Percentiles rank a stretch among this genome's conserved stretches.
Conservation (phyloP, 2,797 vertebrate genomes). For the Cossypha dichroa region DNA sequence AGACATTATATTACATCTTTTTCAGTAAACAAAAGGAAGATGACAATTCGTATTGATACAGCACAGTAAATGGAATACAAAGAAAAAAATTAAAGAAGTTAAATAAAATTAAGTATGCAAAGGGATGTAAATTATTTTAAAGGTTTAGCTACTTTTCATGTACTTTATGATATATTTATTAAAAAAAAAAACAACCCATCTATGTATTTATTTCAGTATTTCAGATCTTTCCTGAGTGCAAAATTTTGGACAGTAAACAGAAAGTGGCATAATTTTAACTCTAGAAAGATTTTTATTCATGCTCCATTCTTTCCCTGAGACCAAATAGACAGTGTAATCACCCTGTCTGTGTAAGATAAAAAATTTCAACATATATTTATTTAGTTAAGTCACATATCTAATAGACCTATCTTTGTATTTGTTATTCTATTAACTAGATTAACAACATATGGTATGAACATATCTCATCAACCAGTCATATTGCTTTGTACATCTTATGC, state of each 20-base stretch:
- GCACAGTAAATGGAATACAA: background rate
- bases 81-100: background rate
- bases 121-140: background rate
- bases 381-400: background rate
- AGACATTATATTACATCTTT: background rate
- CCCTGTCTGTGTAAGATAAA: background rate
- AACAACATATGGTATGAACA: conserved; percentile 16
- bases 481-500: background rate
- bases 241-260: background rate
- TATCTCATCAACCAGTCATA: conserved; percentile 41
- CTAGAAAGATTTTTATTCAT: background rate
- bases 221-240: background rate
- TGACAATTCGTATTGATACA: background rate
- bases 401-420: conserved; percentile 37
- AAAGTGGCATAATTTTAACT: background rate
- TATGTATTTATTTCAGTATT: background rate
- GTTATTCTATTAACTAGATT: conserved; percentile 64
- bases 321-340: conserved; percentile 1
- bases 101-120: background rate
- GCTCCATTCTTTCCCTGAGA: background rate
- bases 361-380: background rate
- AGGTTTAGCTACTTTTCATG: background rate
- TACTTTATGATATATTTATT: background rate
- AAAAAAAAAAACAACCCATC: background rate
- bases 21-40: conserved; percentile 24